Evolutionary conservation across 2,888 invertebrate genomes (phyloP).

Genomic region (Rotaria magnacalcarata): DNA sequence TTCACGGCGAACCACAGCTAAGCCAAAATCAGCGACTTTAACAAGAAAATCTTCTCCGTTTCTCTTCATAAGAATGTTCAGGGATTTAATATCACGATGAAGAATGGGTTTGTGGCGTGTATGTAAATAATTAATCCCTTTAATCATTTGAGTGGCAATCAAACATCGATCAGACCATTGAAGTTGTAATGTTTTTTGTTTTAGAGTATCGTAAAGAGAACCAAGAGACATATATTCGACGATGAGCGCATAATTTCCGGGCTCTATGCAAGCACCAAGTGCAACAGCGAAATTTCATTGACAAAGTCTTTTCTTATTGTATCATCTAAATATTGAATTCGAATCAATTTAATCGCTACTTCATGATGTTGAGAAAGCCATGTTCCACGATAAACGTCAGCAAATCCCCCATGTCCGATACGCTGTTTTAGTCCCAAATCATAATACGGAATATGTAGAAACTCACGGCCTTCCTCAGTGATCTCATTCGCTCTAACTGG

Average conservation of each 20-base stretch:
- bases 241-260: neutral
- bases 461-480: neutral
- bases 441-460: slow-evolving; percentile 1
- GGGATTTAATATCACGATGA: neutral
- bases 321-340: neutral
- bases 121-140: neutral
- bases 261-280: neutral
- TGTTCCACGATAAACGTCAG: neutral
- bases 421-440: neutral
- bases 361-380: neutral
- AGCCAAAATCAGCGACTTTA: neutral
- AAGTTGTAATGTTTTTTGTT: neutral
- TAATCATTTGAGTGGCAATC: neutral
- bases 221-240: neutral
- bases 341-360: neutral
- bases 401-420: neutral
- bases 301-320: neutral
- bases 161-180: neutral
- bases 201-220: neutral
- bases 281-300: neutral
- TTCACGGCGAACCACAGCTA: neutral
- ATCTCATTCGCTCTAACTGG: neutral
- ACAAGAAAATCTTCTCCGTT: neutral
- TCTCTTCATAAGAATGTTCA: neutral
- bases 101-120: neutral